Evolutionary conservation across 2,797 vertebrate species (phyloP), one percentile per base, ranked within the genome.

Genomic region (Pangasius mekongensis): DNA sequence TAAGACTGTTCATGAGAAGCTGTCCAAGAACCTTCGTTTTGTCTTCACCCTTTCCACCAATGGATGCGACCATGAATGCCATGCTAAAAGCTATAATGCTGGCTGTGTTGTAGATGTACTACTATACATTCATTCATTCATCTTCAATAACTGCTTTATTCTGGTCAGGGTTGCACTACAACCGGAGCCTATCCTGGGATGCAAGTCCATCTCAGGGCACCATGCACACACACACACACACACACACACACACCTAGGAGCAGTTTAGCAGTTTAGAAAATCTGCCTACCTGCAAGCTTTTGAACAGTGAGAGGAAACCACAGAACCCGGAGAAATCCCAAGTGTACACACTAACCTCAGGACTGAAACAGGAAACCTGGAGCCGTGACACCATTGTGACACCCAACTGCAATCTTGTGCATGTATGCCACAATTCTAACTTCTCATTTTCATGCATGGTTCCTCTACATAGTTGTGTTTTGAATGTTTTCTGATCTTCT

Each of bases 401-500:
- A 22, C 3, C 69, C 1, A 22, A 43, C 20, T 24, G 36, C 69
- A 73, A 52, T 77, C 43, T 77, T 52, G 47, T 52, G 2, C 5
- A 14, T 52, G 3, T 74, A 74, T 10, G 71, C 3, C 0, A 43
- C 43, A n/a, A n/a, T 52, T 49, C 47, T 24, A 74, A 74, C 0
- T 36, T 22, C 1, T 39, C 54, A 81, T 81, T 81, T 78, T 81
- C 54, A 80, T 18, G 33, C 33, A 39, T 13, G 30, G 3, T 58
- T 58, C 10, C 9, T 36, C 30, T 33, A 36, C 30, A 36, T 56
- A 77, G 74, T 74, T n/a, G 24, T 52, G 11, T 9, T 39, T 76
- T n/a, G 73, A 76, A 27, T 13, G 20, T 52, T 78, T 78, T 78
- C 18, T 77, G 74, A 77, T n/a, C 49, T 54, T n/a, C n/a, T n/a